Evolutionary conservation across 30 jellyfish, hydroid and myxozoan species (phyloP), one percentile per base, ranked within the genome.

Genomic region (Aurelia aurita): DNA sequence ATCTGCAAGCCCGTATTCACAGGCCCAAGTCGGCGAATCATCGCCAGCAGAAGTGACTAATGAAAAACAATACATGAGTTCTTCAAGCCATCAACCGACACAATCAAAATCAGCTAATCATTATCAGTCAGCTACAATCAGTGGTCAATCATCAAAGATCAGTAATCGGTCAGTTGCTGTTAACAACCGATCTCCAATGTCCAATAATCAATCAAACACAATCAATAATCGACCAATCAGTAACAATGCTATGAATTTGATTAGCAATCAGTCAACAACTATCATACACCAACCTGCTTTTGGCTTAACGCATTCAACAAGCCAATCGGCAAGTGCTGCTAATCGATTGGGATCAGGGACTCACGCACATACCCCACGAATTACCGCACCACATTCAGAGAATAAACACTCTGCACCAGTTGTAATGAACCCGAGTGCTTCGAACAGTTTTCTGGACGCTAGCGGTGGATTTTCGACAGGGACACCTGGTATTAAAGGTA

Each of bases 1-100:
- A 23, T 75, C 98, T 13, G 97, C 90, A 11, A 93, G 98, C 82
- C 98, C 98, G 12, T 78, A 78, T 55, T 55, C 96, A 6, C 91
- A 82, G 79, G 15, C 22, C 15, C 78, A 49, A 15, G 73, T 47
- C 10, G 91, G 91, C 13, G 71, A 69, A 45, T 51, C 67, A n/a
- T 82, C 91, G 1, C 91, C 91, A 6, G 82, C 90, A 11, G 84
- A 67, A 19, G 69, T 58, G 47, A 16, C 15, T 18, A 72, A 22
- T 47, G 67, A 28, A 32, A 54, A 74, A n/a, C 58, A 51, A 54
- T 11, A 28, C 39, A 32, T 54, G 58, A 19, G 5, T 45, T 19
- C 47, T 22, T 74, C 58, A 22, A 68, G 64, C 80, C 59, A 19
- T 27, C 80, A 27, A 68, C 23, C 59, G 19, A 12, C 31, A 23